Conservation (phyloP, 2,888 invertebrate genomes). For the Cetonia aurata region DNA sequence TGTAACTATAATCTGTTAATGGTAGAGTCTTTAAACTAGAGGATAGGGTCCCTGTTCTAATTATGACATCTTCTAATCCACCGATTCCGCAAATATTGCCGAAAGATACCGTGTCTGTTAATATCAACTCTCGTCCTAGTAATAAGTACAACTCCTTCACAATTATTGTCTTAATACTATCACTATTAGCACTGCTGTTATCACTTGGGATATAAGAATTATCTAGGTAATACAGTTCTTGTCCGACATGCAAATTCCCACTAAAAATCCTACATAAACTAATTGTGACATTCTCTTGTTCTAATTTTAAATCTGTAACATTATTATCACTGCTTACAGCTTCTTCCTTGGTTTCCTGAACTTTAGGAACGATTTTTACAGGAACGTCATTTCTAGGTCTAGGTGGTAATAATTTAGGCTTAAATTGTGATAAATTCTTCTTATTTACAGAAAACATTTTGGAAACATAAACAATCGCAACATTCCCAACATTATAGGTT, state of each 20-base stretch:
- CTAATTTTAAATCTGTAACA: constrained; percentile 50
- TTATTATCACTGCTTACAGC: constrained; percentile 43
- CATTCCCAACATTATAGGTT: constrained; percentile 69
- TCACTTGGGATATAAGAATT: constrained; percentile 70
- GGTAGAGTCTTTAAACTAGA: constrained; percentile 86
- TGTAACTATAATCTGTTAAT: constrained; percentile 85
- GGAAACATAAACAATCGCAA: constrained; percentile 82
- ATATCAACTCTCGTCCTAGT: constrained; percentile 92
- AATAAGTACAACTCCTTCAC: constrained; percentile 87
- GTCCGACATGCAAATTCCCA: constrained; percentile 83
- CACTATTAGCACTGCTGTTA: not conserved
- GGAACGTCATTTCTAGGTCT: constrained; percentile 73
- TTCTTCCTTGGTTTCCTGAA: constrained; percentile 59
- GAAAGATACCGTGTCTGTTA: constrained; percentile 83
- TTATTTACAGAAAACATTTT: constrained; percentile 92
- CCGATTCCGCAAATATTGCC: constrained; percentile 94
- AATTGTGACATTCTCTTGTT: constrained; percentile 73
- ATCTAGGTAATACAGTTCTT: constrained; percentile 84
- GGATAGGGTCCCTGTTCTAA: constrained; percentile 92
- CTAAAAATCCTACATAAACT: constrained; percentile 95
- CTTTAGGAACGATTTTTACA: constrained; percentile 4
- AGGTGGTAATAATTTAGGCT: constrained; percentile 78
- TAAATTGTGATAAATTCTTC: constrained; percentile 82
- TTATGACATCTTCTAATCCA: constrained; percentile 84
- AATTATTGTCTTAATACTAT: constrained; percentile 69